Evolutionary conservation across 2,888 invertebrate species (phyloP), one percentile per base, ranked within the genome.

Genomic region (Pyralis farinalis): DNA sequence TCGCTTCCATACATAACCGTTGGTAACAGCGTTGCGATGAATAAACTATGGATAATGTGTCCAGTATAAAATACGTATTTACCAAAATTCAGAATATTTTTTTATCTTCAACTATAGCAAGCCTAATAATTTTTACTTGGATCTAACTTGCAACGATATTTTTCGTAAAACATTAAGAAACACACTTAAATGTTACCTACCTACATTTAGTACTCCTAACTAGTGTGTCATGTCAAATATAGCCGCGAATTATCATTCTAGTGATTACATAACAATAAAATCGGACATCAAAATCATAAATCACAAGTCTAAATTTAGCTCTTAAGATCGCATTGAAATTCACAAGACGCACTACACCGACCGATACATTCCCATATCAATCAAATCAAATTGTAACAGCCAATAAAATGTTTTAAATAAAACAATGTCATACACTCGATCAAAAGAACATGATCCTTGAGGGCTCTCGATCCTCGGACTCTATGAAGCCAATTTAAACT

Each of bases 361-460:
- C 34, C 37, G 34, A 48, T 49, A 50, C 49, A 64, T 77, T 85
- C 85, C 72, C 86, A 84, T 76, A 84, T 85, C 84, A 81, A 82
- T 85, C 84, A 85, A 72, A 65, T 57, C 54, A 61, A 63, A 53
- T 51, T 51, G 58, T 64, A 65, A 63, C 61, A 46, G 52, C 52
- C 52, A 64, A 66, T 64, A 67, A 67, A 62, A 71, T 65, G 67
- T 73, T 74, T 68, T 75, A 67, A 69, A 63, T 68, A 72, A 70
- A 82, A 83, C 78, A 81, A 81, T 74, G 74, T 70, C 59, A 75
- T 68, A 71, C 62, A 63, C 55, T 43, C 56, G 55, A 58, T 53
- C 53, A 63, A 71, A 66, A 56, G 66, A 67, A 68, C 72, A 68
- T 63, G 71, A 69, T 70, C 65, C 61, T 73, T 67, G 63, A 62